Evolutionary conservation across 2,888 invertebrate genomes (phyloP).

Genomic region (Agrypnus murinus): DNA sequence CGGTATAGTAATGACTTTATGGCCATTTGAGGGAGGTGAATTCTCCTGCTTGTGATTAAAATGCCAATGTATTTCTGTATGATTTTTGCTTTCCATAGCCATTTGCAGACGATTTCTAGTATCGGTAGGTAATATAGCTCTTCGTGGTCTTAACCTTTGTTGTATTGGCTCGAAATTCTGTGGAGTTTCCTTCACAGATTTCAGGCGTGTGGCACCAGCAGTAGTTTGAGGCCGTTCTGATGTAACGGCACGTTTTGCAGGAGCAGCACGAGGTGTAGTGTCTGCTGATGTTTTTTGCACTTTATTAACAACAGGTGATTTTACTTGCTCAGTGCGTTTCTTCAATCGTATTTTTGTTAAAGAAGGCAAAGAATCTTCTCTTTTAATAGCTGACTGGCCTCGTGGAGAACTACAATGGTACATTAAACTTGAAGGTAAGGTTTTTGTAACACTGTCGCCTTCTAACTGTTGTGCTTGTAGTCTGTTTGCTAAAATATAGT

Average conservation of each 20-base stretch:
- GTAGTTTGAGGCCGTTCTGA: conserved; percentile 28
- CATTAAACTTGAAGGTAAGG: conserved; percentile 41
- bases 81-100: conserved; percentile 4
- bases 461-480: conserved; percentile 55
- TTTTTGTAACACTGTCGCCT: conserved; percentile 61
- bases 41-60: background rate
- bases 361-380: background rate
- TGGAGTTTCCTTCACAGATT: background rate
- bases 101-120: conserved; percentile 19
- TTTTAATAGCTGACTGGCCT: background rate
- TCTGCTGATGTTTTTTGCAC: conserved; percentile 38
- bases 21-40: background rate
- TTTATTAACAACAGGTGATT: conserved; percentile 53
- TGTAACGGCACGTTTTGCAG: background rate
- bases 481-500: conserved; percentile 73
- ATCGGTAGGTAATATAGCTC: conserved; percentile 7
- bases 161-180: background rate
- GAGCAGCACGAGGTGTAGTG: conserved; percentile 40
- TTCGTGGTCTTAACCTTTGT: background rate
- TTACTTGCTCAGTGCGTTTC: conserved; percentile 49
- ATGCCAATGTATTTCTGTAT: background rate
- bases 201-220: background rate
- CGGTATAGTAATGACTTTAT: background rate
- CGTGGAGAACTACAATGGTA: conserved; percentile 41
- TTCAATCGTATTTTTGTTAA: background rate